Evolutionary conservation across 2,888 invertebrate species (phyloP).

Genomic region (Sicus ferrugineus): DNA sequence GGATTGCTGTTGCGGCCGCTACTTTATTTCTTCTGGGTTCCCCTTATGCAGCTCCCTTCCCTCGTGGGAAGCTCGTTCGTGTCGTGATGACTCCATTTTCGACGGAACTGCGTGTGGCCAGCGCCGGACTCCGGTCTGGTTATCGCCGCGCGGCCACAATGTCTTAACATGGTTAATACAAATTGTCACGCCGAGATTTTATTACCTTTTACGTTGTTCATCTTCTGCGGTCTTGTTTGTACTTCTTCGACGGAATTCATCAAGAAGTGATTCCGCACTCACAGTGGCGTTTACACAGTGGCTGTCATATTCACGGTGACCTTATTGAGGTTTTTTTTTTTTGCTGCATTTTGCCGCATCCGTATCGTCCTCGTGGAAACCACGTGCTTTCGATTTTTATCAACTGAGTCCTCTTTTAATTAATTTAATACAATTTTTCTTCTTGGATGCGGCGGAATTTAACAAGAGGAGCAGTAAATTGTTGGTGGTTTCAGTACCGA

Average conservation of each 20-base stretch:
- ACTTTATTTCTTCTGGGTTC: slow-evolving; percentile 6
- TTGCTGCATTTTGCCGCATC: too few species aligned
- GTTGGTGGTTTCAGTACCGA: too few species aligned
- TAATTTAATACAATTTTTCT: neutral
- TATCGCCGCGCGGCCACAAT: neutral
- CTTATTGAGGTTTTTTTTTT: too few species aligned
- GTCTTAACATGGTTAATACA: slow-evolving; percentile 4
- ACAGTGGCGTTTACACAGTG: too few species aligned
- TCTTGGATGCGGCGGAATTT: too few species aligned
- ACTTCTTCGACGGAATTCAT: neutral
- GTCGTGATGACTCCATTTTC: neutral
- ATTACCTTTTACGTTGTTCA: neutral
- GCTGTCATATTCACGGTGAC: too few species aligned
- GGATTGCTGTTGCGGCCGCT: neutral
- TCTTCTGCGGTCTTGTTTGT: neutral
- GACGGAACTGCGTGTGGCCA: slow-evolving; percentile 20
- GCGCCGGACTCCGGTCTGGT: neutral
- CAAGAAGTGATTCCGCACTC: neutral
- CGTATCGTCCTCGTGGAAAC: too few species aligned
- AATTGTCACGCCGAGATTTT: slow-evolving; percentile 25
- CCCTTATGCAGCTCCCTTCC: neutral
- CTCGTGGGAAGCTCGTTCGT: too few species aligned
- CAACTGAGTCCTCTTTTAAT: neutral
- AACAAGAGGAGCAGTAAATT: too few species aligned
- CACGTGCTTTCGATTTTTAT: neutral